These are phyloP conservation scores for Mallotus villosus DNA, from an alignment of 2,797 vertebrate species.

Conservation along the genomic window DNA sequence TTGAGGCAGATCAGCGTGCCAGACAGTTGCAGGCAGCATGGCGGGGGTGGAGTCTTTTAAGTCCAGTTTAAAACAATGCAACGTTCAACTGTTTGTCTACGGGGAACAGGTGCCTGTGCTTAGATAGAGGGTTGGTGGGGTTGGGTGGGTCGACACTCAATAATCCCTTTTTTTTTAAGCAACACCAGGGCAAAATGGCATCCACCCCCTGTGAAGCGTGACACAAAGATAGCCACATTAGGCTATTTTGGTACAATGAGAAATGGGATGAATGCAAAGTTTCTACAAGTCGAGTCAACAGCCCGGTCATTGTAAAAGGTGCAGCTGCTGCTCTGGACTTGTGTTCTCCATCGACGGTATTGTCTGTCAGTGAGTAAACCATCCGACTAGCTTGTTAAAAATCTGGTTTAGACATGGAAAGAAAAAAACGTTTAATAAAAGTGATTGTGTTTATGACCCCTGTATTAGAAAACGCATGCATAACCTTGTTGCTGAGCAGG, in stretches of 20 bases:
- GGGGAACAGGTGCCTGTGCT: slow-evolving; percentile 68
- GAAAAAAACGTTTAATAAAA: background rate
- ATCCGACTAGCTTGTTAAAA: slow-evolving; percentile 4
- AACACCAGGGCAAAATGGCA: background rate
- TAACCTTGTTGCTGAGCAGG: slow-evolving; percentile 12
- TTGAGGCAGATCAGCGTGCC: slow-evolving; percentile 50
- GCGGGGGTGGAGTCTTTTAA: slow-evolving; percentile 45
- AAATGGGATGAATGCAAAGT: slow-evolving; percentile 30
- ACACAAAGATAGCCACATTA: slow-evolving; percentile 28
- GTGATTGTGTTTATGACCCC: background rate
- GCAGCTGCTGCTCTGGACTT: slow-evolving; percentile 29
- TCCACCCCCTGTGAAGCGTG: slow-evolving; percentile 21
- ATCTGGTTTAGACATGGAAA: background rate
- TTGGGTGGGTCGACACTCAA: slow-evolving; percentile 43
- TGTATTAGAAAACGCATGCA: no score
- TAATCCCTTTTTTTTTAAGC: background rate
- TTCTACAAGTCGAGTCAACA: slow-evolving; percentile 33
- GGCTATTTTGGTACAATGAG: slow-evolving; percentile 21
- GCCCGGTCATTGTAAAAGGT: slow-evolving; percentile 26
- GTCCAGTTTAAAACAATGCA: slow-evolving; percentile 66
- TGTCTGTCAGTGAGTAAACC: background rate
- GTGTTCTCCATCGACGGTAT: slow-evolving; percentile 1
- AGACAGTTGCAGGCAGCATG: slow-evolving; percentile 50
- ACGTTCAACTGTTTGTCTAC: slow-evolving; percentile 68
- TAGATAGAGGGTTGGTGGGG: slow-evolving; percentile 32